Conservation (phyloP, 92 coral and sea anemone genomes). For the Epizoanthus scotinus region DNA sequence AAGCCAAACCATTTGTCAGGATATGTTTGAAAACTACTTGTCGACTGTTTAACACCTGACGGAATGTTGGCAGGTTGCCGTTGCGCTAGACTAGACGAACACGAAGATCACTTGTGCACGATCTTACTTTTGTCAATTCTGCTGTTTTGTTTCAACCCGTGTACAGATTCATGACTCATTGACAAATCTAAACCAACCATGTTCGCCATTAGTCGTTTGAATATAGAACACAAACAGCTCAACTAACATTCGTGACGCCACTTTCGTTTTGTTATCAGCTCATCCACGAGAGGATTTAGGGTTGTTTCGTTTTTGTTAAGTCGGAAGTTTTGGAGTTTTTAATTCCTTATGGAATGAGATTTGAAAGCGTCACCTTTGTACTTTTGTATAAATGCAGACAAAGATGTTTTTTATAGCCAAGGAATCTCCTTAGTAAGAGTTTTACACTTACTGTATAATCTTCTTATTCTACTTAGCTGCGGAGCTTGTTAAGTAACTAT, state of each 20-base stretch:
- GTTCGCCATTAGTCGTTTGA: neutral
- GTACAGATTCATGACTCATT: neutral
- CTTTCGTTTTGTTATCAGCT: constrained; percentile 12
- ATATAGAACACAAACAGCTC: neutral
- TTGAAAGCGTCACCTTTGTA: constrained; percentile 3
- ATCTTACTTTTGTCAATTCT: neutral
- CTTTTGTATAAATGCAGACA: neutral
- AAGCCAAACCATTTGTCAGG: constrained; percentile 1
- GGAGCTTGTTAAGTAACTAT: neutral
- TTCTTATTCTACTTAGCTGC: neutral
- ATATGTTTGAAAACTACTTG: neutral
- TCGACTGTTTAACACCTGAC: constrained; percentile 4
- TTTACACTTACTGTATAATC: neutral
- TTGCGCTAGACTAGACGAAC: neutral
- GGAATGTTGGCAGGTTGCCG: constrained; percentile 10
- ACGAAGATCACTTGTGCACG: neutral
- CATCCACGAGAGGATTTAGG: constrained; percentile 4
- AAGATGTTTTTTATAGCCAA: neutral
- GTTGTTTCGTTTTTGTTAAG: constrained; percentile 8
- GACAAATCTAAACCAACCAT: neutral
- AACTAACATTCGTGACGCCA: constrained; percentile 5
- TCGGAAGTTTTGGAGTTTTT: constrained; percentile 31
- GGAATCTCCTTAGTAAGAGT: constrained; percentile 1
- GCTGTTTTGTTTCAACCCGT: neutral
- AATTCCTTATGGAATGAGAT: constrained; percentile 23